A percentile compares a stretch with the other conserved stretches of the same genome.
phyloP scores from a whole-genome alignment of 2,888 invertebrate genomes.

The Heliconius cydno region DNA sequence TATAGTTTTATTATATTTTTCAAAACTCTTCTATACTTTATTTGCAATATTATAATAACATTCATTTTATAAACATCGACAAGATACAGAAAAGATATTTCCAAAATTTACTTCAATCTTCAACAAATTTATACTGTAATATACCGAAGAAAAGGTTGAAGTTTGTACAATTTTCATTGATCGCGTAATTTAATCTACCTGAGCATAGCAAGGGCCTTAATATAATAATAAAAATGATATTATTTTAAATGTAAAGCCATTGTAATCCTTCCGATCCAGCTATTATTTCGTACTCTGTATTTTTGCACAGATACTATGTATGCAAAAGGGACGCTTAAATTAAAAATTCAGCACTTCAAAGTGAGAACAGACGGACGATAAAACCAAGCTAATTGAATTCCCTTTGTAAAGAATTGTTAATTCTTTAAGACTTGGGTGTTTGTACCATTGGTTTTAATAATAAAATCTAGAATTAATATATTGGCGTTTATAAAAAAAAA shows the following conservation, averaged over 20 bases:
- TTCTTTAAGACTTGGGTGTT: background rate
- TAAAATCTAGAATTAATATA: background rate
- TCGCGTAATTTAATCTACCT: constrained; percentile 2
- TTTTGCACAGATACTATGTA: constrained; percentile 22
- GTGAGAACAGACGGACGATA: constrained; percentile 32
- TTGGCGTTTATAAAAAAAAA: background rate
- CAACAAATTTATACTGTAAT: too few species aligned
- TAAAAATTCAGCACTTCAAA: constrained; percentile 34
- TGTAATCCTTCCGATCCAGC: constrained; percentile 13
- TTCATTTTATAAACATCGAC: too few species aligned
- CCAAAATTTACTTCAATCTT: too few species aligned
- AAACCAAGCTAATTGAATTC: constrained; percentile 30
- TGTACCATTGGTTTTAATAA: background rate
- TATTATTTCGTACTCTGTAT: constrained; percentile 2
- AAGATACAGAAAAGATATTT: too few species aligned
- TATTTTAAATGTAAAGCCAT: constrained; percentile 15
- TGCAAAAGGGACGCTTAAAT: constrained; percentile 27
- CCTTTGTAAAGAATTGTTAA: constrained; percentile 31
- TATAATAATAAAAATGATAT: constrained; percentile 21
- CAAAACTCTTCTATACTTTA: background rate
- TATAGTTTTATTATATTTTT: background rate
- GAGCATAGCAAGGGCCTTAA: background rate
- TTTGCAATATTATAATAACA: too few species aligned
- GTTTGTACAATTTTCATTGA: constrained; percentile 4
- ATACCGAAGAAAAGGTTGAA: too few species aligned